Base-by-base conservation (phyloP, 2,113 vertebrate genomes). In the Corvus moneduloides region DNA sequence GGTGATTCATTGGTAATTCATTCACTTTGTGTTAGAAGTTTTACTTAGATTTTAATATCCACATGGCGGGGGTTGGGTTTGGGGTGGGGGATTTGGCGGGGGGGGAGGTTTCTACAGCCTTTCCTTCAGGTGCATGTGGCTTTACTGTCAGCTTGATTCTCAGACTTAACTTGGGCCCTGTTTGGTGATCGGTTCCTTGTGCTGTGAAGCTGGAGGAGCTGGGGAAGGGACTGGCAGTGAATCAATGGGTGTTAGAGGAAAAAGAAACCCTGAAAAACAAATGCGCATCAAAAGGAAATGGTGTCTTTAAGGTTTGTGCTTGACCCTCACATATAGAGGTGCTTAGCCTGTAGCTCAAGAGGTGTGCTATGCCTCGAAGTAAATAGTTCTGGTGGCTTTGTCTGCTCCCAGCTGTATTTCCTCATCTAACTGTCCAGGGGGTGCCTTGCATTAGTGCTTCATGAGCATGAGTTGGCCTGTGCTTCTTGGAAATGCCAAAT, bases 191-290 rank as follows among this genome's bases (percentile, higher is more conserved):
- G 0, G 16, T 84, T 76, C 59, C 30, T 69, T 80, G 22, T 1
- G 0, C 44, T 71, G 35, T n/a, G 37, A 55, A 82, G 43, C 48
- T 39, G 35, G 48, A 77, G 48, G 78, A 82, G 28, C 28, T 66
- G 41, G 48, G 13, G 43, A n/a, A 80, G 46, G 48, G 32, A 54
- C 71, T 41, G 21, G 12, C 39, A 76, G 33, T 59, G 67, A 67
- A 62, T 66, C 19, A 62, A 3, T 56, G 16, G n/a, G 39, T 32
- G 10, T 86, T 90, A 59, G 30, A 27, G 30, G 32, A 7, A 44
- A 64, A 72, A 76, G 67, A 90, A 91, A 88, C 39, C 12, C 30
- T 66, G 63, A 46, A 75, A 93, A 93, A 15, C 44, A 85, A 72
- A 61, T 39, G 14, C 55, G 22, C 67, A 13, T 71, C 35, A 32